These are phyloP conservation scores for Epizoanthus ramosus DNA, from an alignment of 92 coral and sea anemone genomes.

Conservation along the genomic window DNA sequence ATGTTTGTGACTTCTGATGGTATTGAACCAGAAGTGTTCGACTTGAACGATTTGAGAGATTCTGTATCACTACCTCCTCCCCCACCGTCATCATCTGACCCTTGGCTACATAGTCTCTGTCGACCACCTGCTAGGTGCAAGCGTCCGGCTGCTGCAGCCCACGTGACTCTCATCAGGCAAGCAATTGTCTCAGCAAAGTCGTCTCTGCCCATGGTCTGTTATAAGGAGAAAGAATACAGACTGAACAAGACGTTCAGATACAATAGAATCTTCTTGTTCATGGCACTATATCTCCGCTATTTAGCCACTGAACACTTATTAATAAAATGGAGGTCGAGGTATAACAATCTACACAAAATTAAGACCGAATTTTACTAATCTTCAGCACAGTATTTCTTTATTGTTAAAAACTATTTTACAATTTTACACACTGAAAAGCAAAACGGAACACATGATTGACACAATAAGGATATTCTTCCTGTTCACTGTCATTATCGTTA, in stretches of 20 bases:
- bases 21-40: conserved; percentile 61
- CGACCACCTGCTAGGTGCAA: conserved; percentile 91
- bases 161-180: conserved; percentile 90
- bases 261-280: too few species aligned
- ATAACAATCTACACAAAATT: too few species aligned
- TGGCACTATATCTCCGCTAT: too few species aligned
- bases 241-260: not conserved
- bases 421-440: too few species aligned
- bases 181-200: conserved; percentile 94
- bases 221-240: not conserved
- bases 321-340: too few species aligned
- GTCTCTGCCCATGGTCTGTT: conserved; percentile 89
- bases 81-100: conserved; percentile 87
- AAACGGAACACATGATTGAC: too few species aligned
- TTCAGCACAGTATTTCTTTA: too few species aligned
- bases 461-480: too few species aligned
- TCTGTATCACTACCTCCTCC: conserved; percentile 82
- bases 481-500: too few species aligned
- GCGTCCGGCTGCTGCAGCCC: conserved; percentile 94
- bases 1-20: conserved; percentile 82
- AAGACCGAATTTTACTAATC: too few species aligned
- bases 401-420: too few species aligned
- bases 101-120: conserved; percentile 85
- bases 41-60: conserved; percentile 82
- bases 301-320: too few species aligned